Evolutionary conservation across 2,797 vertebrate species (phyloP), one percentile per base, ranked within the genome.

Genomic region (Sylvilagus floridanus): DNA sequence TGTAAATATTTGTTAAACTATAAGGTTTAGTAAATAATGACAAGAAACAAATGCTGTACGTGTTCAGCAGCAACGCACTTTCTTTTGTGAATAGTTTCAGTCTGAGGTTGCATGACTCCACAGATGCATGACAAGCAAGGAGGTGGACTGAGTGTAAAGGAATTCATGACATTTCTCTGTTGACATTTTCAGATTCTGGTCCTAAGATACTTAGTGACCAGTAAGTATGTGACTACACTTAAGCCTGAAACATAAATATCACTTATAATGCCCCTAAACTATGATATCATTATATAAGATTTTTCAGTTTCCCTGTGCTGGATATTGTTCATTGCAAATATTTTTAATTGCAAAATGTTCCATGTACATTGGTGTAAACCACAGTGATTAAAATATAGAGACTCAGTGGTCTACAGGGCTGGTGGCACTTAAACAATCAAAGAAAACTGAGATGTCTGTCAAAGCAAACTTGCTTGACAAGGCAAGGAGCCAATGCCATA

Each of bases 141-240:
- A 47, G 42, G 42, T 47, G 42, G 42, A 7, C 42, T 47, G 42
- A 47, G 42, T 47, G 42, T 47, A 47, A 47, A 47, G 7, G 32
- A 92, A 88, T 50, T 75, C 28, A 75, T 85, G 7, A 69, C 66
- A 62, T 87, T 72, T 75, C 90, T 91, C 62, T 83, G 62, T 77
- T 42, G 47, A n/a, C 42, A 72, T 81, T 47, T 87, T 26, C 26
- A 76, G 26, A 2, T 50, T 82, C 94, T 77, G 9, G 24, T 52
- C 24, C 79, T 3, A 77, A 17, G 52, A 35, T 73, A 52, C 47
- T 88, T 88, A 76, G 77, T 87, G 71, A 76, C 52, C 5, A 47
- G 24, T 21, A 75, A 79, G 5, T 84, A 62, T 30, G 14, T 42
- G 42, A 22, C 8, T 88, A 88, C 72, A 30, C 50, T 24, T 63